These are phyloP conservation scores for Pseudochromis fuscus DNA, from an alignment of 2,797 vertebrate species.

Conservation along the genomic window DNA sequence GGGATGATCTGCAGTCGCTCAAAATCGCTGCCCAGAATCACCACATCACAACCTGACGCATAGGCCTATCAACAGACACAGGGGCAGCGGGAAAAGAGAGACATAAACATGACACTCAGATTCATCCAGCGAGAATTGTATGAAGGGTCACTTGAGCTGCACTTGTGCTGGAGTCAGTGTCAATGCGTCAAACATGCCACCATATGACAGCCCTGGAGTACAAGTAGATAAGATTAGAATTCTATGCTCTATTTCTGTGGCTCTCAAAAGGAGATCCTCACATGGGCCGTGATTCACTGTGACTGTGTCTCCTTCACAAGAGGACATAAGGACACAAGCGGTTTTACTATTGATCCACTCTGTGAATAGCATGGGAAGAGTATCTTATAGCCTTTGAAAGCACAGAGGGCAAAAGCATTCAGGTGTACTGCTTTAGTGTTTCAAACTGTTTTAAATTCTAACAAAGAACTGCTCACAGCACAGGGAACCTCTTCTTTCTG, in stretches of 20 bases:
- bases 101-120: slow-evolving; percentile 27
- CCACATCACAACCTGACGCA: slow-evolving; percentile 97
- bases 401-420: slow-evolving; percentile 30
- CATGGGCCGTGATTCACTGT: slow-evolving; percentile 64
- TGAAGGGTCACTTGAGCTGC: slow-evolving; percentile 38
- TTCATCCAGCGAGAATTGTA: slow-evolving; percentile 20
- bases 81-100: slow-evolving; percentile 26
- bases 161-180: slow-evolving; percentile 38
- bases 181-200: slow-evolving; percentile 40
- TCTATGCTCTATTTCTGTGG: slow-evolving; percentile 49
- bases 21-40: slow-evolving; percentile 96
- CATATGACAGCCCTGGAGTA: slow-evolving; percentile 44
- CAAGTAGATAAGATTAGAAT: slow-evolving; percentile 55
- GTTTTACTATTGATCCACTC: slow-evolving; percentile 59
- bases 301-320: slow-evolving; percentile 54
- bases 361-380: slow-evolving; percentile 35
- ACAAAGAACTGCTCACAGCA: slow-evolving; percentile 3
- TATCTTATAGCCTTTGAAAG: slow-evolving; percentile 26
- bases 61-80: slow-evolving; percentile 88
- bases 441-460: neutral
- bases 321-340: slow-evolving; percentile 59
- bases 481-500: neutral
- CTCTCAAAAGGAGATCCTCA: slow-evolving; percentile 52
- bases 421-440: slow-evolving; percentile 21
- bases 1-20: slow-evolving; percentile 98